Base-by-base conservation (phyloP, 2,888 invertebrate species). In the Nomada ferruginata region DNA sequence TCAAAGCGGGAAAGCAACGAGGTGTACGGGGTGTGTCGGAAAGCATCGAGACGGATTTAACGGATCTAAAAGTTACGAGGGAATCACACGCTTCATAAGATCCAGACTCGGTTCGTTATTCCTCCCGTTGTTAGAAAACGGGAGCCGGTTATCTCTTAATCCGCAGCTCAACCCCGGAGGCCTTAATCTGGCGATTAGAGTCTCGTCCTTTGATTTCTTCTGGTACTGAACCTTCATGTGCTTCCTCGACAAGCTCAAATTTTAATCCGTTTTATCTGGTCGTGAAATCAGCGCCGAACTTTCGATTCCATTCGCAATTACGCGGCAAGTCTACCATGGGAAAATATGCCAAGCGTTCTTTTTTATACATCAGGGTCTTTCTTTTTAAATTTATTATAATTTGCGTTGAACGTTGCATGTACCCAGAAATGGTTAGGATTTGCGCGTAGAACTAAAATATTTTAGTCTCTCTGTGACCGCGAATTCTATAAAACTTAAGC, bases 91-190 rank as follows among this genome's bases (percentile, higher is more conserved):
- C 69, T 82, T 80, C 83, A 79, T 73, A 84, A 83, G 74, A 77
- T 71, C 64, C 74, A 60, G 75, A 73, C 68, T 61, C 69, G 66
- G 76, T 78, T 87, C 87, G 88, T 88, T 88, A 88, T 87, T 81
- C 74, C 72, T 76, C 80, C 79, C 82, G 78, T 85, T 79, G 80
- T 76, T 76, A 60, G 65, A 71, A 77, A 82, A 65, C 86, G 77
- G 79, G 84, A 84, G 75, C 84, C 80, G 79, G 79, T 89, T 85
- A 89, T 88, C 89, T 85, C 68, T 89, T 90, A 90, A 90, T 89
- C 89, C 89, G 60, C 57, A 73, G 85, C 85, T 87, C 77, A 86
- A 87, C 84, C 85, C 87, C 76, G 55, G 53, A 78, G 70, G 84
- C 87, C 86, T 85, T 86, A 90, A 89, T 90, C 89, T 83, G 68